A percentile compares a stretch with the other conserved stretches of the same genome.
Evolutionary conservation across 2,888 invertebrate species (phyloP).

Genomic region (Homarus gammarus): DNA sequence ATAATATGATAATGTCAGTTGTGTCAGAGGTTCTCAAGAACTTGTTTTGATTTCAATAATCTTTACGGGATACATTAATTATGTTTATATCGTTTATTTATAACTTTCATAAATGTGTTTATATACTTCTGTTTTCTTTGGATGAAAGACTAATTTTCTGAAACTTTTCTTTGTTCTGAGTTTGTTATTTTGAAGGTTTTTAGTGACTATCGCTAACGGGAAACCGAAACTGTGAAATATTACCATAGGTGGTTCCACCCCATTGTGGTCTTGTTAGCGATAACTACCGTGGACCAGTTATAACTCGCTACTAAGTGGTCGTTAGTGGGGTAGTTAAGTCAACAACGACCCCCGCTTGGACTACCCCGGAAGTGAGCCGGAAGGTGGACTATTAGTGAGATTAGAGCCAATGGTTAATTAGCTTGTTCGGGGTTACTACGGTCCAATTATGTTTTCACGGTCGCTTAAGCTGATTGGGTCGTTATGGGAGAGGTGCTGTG

Average conservation of each 20-base stretch:
- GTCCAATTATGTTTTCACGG: conserved; percentile 64
- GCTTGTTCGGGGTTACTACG: conserved; percentile 10
- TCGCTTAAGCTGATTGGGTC: conserved; percentile 54
- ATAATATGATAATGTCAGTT: too few relatives aligned
- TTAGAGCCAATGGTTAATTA: conserved; percentile 47
- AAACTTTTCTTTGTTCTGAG: too few relatives aligned
- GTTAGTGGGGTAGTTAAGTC: not conserved
- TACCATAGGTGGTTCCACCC: not conserved
- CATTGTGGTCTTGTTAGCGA: not conserved
- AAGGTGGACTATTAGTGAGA: conserved; percentile 18
- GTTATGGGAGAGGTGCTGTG: conserved; percentile 45
- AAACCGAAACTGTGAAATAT: too few relatives aligned
- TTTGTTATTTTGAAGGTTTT: too few relatives aligned
- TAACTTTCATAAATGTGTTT: too few relatives aligned
- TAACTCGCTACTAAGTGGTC: not conserved
- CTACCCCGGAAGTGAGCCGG: conserved; percentile 22
- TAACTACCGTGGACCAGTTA: not conserved
- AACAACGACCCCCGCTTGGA: not conserved
- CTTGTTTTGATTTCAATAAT: too few relatives aligned
- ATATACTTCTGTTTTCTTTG: too few relatives aligned
- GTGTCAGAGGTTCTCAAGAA: too few relatives aligned
- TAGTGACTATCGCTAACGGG: too few relatives aligned
- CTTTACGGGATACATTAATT: too few relatives aligned
- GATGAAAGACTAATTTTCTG: too few relatives aligned
- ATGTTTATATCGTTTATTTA: too few relatives aligned